These are phyloP conservation scores for Xiphophorus hellerii DNA, from an alignment of 2,113 vertebrate species.

Conservation along the genomic window DNA sequence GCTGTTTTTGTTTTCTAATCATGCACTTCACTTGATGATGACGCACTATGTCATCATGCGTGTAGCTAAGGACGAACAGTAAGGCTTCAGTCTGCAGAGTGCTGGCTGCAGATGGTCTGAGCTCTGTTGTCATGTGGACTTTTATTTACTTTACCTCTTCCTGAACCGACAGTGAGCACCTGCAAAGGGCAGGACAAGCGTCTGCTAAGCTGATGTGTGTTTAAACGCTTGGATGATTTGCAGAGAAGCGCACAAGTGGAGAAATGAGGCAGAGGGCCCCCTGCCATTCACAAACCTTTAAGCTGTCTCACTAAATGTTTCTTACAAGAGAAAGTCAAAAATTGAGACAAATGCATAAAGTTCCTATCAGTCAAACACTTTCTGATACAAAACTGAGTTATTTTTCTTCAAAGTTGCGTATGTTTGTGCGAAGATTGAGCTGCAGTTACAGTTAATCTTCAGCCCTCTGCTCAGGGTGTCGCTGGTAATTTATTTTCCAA, in stretches of 20 bases:
- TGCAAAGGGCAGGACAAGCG: constrained; percentile 55
- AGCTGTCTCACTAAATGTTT: constrained; percentile 20
- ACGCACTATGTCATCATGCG: neutral
- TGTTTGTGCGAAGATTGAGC: constrained; percentile 1
- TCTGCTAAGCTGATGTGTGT: constrained; percentile 61
- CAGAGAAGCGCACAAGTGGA: constrained; percentile 32
- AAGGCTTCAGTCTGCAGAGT: neutral
- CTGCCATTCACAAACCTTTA: constrained; percentile 53
- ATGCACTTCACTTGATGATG: neutral
- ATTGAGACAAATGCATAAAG: constrained; percentile 28
- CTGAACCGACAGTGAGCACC: constrained; percentile 61
- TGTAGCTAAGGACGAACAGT: neutral
- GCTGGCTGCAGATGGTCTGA: constrained; percentile 38
- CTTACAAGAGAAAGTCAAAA: constrained; percentile 10
- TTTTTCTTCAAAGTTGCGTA: neutral
- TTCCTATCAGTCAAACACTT: constrained; percentile 11
- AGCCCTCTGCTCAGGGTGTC: constrained; percentile 21
- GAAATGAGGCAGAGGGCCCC: constrained; percentile 50
- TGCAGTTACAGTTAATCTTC: constrained; percentile 13
- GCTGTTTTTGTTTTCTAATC: constrained; percentile 15
- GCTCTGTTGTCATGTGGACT: constrained; percentile 52
- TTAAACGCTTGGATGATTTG: constrained; percentile 52
- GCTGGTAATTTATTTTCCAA: constrained; percentile 55
- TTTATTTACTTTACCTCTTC: constrained; percentile 60
- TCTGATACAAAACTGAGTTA: constrained; percentile 4